Conservation (phyloP, 2,797 vertebrate genomes). For the Taeniopygia guttata region DNA sequence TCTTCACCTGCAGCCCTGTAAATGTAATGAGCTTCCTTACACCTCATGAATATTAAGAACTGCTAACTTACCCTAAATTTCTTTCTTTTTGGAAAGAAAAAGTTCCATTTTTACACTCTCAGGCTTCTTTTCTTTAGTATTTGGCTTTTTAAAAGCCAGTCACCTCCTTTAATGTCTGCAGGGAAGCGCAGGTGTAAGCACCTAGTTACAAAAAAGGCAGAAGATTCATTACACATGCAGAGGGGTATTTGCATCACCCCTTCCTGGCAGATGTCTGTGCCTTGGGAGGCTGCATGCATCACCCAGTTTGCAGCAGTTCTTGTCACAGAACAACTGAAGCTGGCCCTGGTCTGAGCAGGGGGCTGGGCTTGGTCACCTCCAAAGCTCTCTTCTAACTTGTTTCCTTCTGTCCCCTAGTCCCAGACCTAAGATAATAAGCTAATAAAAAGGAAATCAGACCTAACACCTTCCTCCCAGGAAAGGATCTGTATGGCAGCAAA, state of each 20-base stretch:
- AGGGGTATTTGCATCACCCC: background rate
- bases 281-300: background rate
- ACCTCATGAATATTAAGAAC: background rate
- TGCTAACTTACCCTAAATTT: background rate
- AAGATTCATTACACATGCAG: background rate
- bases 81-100: background rate
- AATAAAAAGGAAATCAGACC: background rate
- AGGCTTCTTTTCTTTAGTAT: background rate
- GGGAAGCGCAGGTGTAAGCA: background rate
- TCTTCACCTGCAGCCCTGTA: background rate
- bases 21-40: background rate
- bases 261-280: background rate
- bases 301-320: background rate
- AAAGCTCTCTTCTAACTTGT: background rate
- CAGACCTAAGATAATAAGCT: fast-evolving
- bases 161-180: background rate
- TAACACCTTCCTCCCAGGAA: background rate
- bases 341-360: background rate
- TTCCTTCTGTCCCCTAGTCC: fast-evolving
- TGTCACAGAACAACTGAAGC: background rate
- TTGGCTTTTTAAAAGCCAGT: background rate
- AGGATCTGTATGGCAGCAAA: background rate
- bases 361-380: background rate
- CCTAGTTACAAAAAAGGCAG: background rate
- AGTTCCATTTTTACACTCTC: background rate